Base-by-base conservation (phyloP, 1,140 invertebrate genomes). In the Pogonognathellus flavescens region DNA sequence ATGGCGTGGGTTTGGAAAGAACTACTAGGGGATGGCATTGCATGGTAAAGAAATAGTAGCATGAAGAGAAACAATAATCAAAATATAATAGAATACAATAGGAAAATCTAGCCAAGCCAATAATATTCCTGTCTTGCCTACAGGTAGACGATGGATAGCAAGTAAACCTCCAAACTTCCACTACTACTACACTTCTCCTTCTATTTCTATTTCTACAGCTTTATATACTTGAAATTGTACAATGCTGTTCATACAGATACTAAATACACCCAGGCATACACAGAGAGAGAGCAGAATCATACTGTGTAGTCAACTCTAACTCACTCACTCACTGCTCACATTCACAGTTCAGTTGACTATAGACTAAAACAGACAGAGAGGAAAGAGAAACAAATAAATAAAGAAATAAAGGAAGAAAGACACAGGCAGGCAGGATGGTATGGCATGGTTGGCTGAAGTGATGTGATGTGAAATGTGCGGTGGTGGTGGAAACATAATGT, bases 321-420 rank as follows among this genome's bases (percentile, higher is more conserved):
- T 66, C 60, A 66, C 60, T 66, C 62, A 60, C 59, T 60, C n/a
- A 66, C 7, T 41, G 31, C 31, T 41, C 11, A 57, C 53, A 57
- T 41, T 76, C 70, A 49, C 70, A 76, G 70, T 49, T 76, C 70
- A 76, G 5, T n/a, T n/a, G n/a, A 13, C 11, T 14, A 57, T 76
- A 76, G 22, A 76, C 11, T 49, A 76, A 76, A 50, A 76, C 70
- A 76, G 70, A 76, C 25, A 76, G 31, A 76, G 70, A 50, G 66
- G 66, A 70, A 49, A 76, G 70, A 76, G 70, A 50, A 76, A 76
- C 70, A 76, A 76, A 76, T 57, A 57, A 57, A 57, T 76, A 50
- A 76, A 76, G 70, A 76, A 76, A 76, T 76, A 76, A 76, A 76
- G 70, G 70, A 76, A 76, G 70, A 76, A 76, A 76, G 70, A 76